Conservation (phyloP, 2,888 invertebrate genomes). For the Chironomus riparius region DNA sequence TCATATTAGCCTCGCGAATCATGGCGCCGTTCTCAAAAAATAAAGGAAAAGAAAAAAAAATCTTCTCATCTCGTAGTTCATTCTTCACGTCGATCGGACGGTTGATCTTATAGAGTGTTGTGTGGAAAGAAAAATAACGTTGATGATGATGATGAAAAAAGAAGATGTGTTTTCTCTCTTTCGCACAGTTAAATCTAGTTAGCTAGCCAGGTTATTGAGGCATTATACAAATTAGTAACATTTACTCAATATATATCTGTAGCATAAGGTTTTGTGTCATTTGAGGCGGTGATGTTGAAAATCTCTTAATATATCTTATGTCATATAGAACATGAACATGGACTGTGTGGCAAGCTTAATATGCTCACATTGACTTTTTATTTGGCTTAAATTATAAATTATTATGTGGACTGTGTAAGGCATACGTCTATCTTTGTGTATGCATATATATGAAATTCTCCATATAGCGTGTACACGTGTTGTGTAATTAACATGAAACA, state of each 20-base stretch:
- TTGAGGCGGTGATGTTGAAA: not conserved
- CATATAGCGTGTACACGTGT: not conserved
- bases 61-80: not conserved
- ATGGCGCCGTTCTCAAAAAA: not conserved
- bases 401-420: not conserved
- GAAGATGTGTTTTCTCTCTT: too few relatives aligned
- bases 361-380: not conserved
- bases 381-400: not conserved
- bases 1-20: conserved; percentile 1
- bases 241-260: not conserved
- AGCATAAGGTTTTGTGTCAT: not conserved
- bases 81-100: not conserved
- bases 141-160: too few relatives aligned
- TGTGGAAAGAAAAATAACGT: too few relatives aligned
- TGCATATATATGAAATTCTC: too few relatives aligned
- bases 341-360: not conserved
- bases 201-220: not conserved
- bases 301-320: not conserved
- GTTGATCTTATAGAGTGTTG: not conserved
- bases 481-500: not conserved
- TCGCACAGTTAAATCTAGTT: not conserved
- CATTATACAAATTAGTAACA: not conserved
- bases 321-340: not conserved
- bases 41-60: not conserved
- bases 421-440: not conserved